Evolutionary conservation across 2,888 invertebrate genomes (phyloP).

Genomic region (Ischnura elegans): DNA sequence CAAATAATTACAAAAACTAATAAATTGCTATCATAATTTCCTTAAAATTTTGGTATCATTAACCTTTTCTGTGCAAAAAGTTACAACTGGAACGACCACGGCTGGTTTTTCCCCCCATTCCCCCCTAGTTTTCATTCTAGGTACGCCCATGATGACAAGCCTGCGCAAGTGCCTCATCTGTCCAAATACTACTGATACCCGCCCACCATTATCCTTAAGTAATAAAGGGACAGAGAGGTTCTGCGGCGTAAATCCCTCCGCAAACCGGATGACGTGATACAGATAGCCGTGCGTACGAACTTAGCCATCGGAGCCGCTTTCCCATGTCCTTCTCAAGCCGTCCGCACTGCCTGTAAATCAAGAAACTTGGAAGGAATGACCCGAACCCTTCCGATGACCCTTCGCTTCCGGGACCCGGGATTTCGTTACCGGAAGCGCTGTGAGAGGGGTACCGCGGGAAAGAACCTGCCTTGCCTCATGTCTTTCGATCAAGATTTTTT

Average conservation of each 20-base stretch:
- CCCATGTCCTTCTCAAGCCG: neutral
- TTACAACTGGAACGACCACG: no score
- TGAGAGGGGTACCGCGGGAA: no score
- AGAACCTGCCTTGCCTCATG: no score
- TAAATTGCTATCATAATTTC: no score
- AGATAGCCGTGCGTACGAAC: neutral
- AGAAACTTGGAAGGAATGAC: neutral
- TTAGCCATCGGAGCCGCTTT: neutral
- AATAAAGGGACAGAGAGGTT: neutral
- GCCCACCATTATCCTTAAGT: neutral
- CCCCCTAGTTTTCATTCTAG: neutral
- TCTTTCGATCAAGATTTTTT: neutral
- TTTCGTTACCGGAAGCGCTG: neutral
- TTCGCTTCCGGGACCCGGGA: neutral
- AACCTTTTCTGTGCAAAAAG: no score
- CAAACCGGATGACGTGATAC: neutral
- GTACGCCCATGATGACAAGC: no score
- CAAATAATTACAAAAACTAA: no score
- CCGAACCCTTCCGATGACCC: neutral
- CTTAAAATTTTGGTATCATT: no score
- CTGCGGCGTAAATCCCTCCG: neutral
- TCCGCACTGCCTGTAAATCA: conserved; percentile 22
- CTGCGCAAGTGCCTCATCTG: neutral
- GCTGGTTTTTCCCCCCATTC: no score
- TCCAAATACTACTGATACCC: no score